Evolutionary conservation across 2,113 vertebrate species (phyloP).

Genomic region (Danionella cerebrum): DNA sequence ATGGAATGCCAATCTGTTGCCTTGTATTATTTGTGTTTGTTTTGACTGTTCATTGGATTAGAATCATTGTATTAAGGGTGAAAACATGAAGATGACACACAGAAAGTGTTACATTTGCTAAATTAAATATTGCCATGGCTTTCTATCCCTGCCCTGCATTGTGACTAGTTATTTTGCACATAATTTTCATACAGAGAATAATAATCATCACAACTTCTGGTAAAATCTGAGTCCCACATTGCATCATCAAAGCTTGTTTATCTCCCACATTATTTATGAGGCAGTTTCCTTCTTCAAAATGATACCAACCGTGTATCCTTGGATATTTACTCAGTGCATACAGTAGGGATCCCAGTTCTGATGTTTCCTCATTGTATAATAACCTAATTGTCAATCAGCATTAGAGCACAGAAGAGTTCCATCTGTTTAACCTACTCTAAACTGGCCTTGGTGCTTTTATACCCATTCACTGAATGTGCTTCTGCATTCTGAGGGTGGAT

Average conservation of each 20-base stretch:
- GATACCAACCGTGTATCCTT: slow-evolving; percentile 4
- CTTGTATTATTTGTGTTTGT: too few relatives aligned
- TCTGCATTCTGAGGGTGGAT: neutral
- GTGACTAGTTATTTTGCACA: too few relatives aligned
- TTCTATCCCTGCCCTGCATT: too few relatives aligned
- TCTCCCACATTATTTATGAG: slow-evolving; percentile 42
- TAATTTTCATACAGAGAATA: slow-evolving; percentile 7
- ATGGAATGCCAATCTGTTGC: too few relatives aligned
- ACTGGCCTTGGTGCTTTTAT: neutral
- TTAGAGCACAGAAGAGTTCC: neutral
- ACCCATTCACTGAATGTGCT: neutral
- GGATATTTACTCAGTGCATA: neutral
- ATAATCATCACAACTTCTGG: slow-evolving; percentile 18
- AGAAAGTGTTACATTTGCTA: too few relatives aligned
- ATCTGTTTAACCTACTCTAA: neutral
- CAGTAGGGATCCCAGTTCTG: neutral
- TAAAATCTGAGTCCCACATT: slow-evolving; percentile 26
- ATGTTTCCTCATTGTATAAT: neutral
- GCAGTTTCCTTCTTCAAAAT: neutral
- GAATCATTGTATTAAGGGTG: too few relatives aligned
- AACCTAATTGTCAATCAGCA: neutral
- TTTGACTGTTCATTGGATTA: too few relatives aligned
- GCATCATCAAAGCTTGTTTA: slow-evolving; percentile 45
- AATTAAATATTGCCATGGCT: too few relatives aligned
- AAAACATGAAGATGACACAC: too few relatives aligned